Evolutionary conservation across 1,140 invertebrate genomes (phyloP), one percentile per base, ranked within the genome.

Genomic region (Drosophila sechellia): DNA sequence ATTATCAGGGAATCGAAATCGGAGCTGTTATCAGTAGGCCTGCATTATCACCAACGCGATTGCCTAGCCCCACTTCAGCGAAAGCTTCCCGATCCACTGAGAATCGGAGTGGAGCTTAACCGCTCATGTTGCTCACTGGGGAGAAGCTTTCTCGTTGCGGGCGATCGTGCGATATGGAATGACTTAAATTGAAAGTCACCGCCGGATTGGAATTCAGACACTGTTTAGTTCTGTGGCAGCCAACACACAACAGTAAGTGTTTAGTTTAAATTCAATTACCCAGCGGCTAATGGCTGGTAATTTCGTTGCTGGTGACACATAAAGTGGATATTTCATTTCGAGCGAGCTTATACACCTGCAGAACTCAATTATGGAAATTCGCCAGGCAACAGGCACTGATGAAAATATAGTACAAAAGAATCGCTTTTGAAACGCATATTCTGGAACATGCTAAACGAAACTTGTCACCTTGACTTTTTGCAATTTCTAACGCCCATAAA

Each of bases 181-280:
- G 80, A 90, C 73, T 90, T 90, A 90, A 90, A 90, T 90, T 90
- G 71, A 79, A 79, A 68, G 77, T 50, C 68, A 52, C 49, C 70
- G 53, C 61, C 68, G 42, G 77, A 57, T 68, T 65, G 70, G 63
- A 60, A 89, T 71, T 91, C 87, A 90, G 70, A 90, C 74, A 76
- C 77, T 84, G 78, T 65, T 77, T 75, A 72, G 89, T 90, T 84
- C 65, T 87, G 59, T 45, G 20, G 35, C 58, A 57, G 83, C 35
- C 65, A 73, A 86, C 77, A 77, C 77, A 77, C 64, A 63, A 54
- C 68, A 69, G 85, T 90, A 85, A 89, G 84, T 89, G 69, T 56
- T 37, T 20, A 65, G 15, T 65, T 64, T 12, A 15, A 27, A 37
- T 40, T 46, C 49, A 77, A 35, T 65, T 70, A 27, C 35, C 20